A percentile compares a stretch with the other conserved stretches of the same genome.
Evolutionary conservation across 2,113 vertebrate genomes (phyloP).

Genomic region (Apaloderma vittatum): DNA sequence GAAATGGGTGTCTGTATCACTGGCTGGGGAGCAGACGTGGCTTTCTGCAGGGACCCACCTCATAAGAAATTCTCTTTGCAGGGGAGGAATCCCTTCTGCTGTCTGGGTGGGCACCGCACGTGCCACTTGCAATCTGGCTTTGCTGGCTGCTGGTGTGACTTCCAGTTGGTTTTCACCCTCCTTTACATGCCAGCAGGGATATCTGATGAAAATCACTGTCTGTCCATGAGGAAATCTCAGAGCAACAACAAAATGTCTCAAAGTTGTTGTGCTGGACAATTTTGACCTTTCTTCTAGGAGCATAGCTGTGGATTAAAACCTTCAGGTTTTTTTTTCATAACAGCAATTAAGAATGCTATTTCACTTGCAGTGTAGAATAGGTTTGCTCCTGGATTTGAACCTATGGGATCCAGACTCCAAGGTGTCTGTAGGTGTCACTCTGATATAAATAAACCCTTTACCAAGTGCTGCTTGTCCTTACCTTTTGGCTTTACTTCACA

Average conservation of each 20-base stretch:
- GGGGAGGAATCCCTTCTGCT: background rate
- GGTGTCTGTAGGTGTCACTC: background rate
- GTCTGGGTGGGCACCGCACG: accelerated
- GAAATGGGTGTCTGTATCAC: background rate
- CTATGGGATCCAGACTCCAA: background rate
- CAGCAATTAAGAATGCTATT: background rate
- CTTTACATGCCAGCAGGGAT: accelerated
- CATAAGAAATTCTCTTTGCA: background rate
- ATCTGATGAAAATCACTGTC: background rate
- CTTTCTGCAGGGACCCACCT: background rate
- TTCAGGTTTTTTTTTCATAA: background rate
- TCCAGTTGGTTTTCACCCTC: background rate
- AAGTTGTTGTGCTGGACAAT: background rate
- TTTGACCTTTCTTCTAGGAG: background rate
- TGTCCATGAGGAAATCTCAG: background rate
- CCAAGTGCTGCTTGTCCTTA: background rate
- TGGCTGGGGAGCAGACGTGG: accelerated
- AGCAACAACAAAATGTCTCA: background rate
- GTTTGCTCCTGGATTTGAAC: background rate
- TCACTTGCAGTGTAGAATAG: background rate
- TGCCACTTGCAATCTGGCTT: background rate
- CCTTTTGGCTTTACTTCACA: background rate
- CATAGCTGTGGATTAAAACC: background rate
- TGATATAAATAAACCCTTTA: background rate
- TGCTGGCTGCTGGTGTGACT: background rate